Evolutionary conservation across 2,113 vertebrate genomes (phyloP), one percentile per base, ranked within the genome.

Genomic region (Pterocles orientalis): DNA sequence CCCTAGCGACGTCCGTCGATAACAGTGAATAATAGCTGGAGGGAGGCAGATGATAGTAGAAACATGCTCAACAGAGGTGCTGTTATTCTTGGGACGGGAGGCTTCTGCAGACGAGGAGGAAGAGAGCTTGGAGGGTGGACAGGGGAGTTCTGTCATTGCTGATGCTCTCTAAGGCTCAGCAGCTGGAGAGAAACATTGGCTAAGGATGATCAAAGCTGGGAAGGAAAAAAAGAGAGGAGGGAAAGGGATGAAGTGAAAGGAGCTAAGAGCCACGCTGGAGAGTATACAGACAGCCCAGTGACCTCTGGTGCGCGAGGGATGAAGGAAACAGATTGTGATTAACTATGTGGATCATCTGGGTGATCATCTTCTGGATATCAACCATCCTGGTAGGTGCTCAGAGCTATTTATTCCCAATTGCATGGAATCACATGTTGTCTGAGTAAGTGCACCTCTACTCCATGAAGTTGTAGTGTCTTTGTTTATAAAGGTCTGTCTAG

Each of bases 331-430:
- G 48, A 54, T 66, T 60, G 76, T 57, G 34, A 51, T 39, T 91
- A 61, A 97, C 88, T 41, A 97, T 97, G 96, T 94, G 96, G 97
- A 88, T 75, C 41, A 73, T 94, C 68, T 83, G 77, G 65, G 70
- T 92, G 56, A 95, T 90, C 79, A 36, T 93, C 82, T 86, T 94
- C 68, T 95, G 94, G 77, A 95, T 96, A 92, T 91, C 95, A 92
- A 0, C 72, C 9, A 29, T 83, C 36, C 83, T 54, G 91, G 96
- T 97, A 97, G 87, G 97, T 97, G 56, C 70, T 82, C 25, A 80
- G 58, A 77, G 23, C 33, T 80, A 41, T 84, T 94, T 96, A 72
- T 90, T 91, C 45, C 45, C 2, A 6, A 66, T n/a, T 77, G 54
- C 94, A 76, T 53, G 33, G 61, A 92, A 80, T 79, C 36, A 33